Evolutionary conservation across 1,140 invertebrate genomes (phyloP).

Genomic region (Papilio machaon): DNA sequence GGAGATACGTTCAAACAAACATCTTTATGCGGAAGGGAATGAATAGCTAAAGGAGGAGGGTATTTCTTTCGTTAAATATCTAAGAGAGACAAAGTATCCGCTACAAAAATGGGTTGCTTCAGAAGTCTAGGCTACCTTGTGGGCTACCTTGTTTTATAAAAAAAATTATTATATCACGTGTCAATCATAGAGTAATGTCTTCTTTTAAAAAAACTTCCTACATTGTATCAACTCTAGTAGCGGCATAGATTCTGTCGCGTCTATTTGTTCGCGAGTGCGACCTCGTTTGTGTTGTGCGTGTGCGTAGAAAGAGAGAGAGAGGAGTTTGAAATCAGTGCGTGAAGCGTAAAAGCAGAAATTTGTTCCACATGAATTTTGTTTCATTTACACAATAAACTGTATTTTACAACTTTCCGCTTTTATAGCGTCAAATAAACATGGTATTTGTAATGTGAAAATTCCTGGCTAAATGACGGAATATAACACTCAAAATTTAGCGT

Average conservation of each 20-base stretch:
- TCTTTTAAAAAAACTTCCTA: no score
- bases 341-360: slow-evolving; percentile 22
- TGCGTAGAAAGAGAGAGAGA: not conserved
- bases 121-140: no score
- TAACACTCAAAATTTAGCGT: no score
- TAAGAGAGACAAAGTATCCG: no score
- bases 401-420: slow-evolving; percentile 13
- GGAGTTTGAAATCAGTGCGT: slow-evolving; percentile 29
- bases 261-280: not conserved
- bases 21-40: no score
- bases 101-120: no score
- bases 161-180: no score
- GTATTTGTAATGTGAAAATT: not conserved
- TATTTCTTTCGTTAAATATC: no score
- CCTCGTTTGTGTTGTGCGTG: slow-evolving; percentile 10
- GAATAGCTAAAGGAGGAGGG: no score
- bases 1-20: no score
- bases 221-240: not conserved
- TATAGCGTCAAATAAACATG: not conserved
- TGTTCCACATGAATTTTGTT: not conserved
- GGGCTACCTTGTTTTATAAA: no score
- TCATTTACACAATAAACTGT: slow-evolving; percentile 2
- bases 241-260: not conserved
- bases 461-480: not conserved
- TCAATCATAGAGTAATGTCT: no score